Evolutionary conservation across 2,113 vertebrate genomes (phyloP).

Genomic region (Candoia aspera): DNA sequence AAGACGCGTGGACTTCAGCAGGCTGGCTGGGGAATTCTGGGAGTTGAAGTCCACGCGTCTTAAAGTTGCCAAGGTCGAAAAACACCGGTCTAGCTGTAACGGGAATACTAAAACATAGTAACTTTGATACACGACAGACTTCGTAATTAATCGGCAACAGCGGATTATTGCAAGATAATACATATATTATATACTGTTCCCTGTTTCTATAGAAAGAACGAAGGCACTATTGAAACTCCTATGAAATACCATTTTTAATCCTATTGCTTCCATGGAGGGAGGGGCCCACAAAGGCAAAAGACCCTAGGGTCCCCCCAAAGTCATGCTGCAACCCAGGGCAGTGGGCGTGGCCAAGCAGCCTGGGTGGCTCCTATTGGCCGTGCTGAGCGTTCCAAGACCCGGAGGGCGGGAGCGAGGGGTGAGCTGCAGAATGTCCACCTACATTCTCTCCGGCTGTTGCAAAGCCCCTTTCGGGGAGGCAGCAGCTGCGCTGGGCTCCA

Average conservation of each 20-base stretch:
- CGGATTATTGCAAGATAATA: no score
- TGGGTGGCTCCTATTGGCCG: not conserved
- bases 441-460: not conserved
- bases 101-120: no score
- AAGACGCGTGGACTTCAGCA: no score
- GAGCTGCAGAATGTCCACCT: not conserved
- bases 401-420: not conserved
- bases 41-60: not conserved
- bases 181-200: no score
- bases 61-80: not conserved
- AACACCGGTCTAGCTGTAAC: not conserved
- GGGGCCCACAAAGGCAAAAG: no score
- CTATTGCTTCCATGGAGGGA: no score
- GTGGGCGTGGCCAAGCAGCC: not conserved
- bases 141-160: no score
- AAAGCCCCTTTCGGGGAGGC: not conserved
- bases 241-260: no score
- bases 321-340: not conserved
- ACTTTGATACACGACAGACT: no score
- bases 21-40: not conserved
- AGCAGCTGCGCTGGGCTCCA: not conserved
- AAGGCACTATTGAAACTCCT: no score
- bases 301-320: no score
- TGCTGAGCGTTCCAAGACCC: not conserved
- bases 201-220: no score